Evolutionary conservation across 1,140 invertebrate species (phyloP).

Genomic region (Cherax destructor): DNA sequence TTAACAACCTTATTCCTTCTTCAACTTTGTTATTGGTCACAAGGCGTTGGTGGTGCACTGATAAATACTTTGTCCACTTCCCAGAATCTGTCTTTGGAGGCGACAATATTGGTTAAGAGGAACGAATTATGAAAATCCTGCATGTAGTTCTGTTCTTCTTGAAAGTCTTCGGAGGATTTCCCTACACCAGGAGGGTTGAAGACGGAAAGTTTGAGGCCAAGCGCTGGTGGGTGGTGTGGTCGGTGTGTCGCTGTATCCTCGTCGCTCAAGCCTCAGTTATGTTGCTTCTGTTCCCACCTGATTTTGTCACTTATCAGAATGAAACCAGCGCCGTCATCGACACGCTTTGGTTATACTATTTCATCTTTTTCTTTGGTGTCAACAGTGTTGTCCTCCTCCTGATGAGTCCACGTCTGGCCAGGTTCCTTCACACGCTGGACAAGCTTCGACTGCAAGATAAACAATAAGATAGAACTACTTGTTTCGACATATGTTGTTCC

Average conservation of each 20-base stretch:
- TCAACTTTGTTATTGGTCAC: too few relatives aligned
- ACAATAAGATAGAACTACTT: neutral
- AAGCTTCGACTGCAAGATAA: neutral
- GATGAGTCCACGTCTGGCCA: neutral
- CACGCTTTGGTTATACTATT: neutral
- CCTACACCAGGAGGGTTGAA: neutral
- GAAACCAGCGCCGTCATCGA: neutral
- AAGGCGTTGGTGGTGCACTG: too few relatives aligned
- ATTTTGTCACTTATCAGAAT: neutral
- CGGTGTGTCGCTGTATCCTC: neutral
- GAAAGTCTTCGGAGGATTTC: neutral
- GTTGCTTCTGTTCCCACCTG: neutral
- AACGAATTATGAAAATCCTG: neutral
- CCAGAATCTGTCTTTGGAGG: too few relatives aligned
- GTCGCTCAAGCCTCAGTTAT: neutral
- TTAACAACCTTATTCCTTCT: too few relatives aligned
- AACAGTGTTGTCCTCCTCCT: neutral
- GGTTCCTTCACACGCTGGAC: neutral
- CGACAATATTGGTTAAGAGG: too few relatives aligned
- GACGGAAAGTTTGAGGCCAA: neutral
- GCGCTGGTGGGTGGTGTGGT: neutral
- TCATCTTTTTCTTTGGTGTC: neutral
- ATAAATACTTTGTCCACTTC: too few relatives aligned
- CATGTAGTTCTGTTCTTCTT: neutral
- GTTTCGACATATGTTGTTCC: neutral